Conservation (phyloP, 2,797 vertebrate genomes). For the Ptychadena robeensis region DNA sequence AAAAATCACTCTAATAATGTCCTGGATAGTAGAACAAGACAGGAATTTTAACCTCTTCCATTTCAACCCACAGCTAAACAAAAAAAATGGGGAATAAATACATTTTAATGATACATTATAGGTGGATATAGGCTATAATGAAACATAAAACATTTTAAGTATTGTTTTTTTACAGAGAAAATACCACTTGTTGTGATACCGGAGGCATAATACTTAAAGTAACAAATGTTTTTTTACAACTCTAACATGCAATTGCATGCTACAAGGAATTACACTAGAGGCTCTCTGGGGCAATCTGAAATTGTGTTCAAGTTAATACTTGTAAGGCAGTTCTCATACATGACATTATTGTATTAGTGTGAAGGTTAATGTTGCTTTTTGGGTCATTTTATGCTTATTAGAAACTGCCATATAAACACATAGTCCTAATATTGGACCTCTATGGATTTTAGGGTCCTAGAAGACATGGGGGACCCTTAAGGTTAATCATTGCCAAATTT, state of each 20-base stretch:
- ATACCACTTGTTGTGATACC: background rate
- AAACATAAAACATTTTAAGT: background rate
- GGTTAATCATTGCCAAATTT: no score
- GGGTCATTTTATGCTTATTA: background rate
- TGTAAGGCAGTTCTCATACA: background rate
- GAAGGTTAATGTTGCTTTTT: background rate
- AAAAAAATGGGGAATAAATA: no score
- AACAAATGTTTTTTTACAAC: background rate
- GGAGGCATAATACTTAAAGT: background rate
- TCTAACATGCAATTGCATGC: constrained; percentile 22
- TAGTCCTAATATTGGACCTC: no score
- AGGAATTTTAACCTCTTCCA: no score
- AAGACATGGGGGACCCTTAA: no score
- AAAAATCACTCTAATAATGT: no score
- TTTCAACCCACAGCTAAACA: no score
- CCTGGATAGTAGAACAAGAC: no score
- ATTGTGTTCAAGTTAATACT: constrained; percentile 18
- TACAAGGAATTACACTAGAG: constrained; percentile 17
- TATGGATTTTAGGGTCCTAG: background rate
- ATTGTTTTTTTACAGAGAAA: background rate
- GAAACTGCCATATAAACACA: background rate
- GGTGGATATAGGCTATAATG: background rate
- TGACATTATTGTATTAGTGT: background rate
- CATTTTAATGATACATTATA: background rate
- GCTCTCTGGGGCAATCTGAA: background rate